Evolutionary conservation across 2,888 invertebrate species (phyloP).

Genomic region (Dione juno): DNA sequence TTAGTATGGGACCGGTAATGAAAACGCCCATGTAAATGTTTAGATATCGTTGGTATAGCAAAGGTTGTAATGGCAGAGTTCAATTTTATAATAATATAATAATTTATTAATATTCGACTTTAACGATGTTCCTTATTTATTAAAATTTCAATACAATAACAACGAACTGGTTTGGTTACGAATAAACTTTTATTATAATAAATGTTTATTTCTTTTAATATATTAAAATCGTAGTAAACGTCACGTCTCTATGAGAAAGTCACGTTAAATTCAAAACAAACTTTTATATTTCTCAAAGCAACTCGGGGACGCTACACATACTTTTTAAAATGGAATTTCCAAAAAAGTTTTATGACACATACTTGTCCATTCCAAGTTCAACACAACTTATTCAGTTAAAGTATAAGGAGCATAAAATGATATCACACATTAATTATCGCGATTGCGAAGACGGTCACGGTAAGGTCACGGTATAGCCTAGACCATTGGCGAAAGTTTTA

Average conservation of each 20-base stretch:
- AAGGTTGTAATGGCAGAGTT: not conserved
- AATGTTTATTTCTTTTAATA: not conserved
- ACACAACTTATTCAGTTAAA: not conserved
- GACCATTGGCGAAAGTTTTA: not conserved
- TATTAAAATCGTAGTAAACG: not conserved
- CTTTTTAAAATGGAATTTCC: conserved; percentile 35
- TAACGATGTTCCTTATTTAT: not conserved
- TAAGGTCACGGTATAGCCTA: not conserved
- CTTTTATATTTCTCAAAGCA: conserved; percentile 40
- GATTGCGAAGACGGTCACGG: not conserved
- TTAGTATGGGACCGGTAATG: conserved; percentile 66
- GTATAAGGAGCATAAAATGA: not conserved
- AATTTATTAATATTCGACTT: not conserved
- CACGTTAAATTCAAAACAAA: conserved; percentile 32
- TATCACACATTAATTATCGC: not conserved
- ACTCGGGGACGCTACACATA: conserved; percentile 26
- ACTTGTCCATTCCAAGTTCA: not conserved
- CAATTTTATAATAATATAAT: not conserved
- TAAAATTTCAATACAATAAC: too few species aligned
- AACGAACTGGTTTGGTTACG: not conserved
- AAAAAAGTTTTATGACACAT: conserved; percentile 22
- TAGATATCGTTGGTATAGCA: conserved; percentile 40
- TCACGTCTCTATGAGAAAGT: not conserved
- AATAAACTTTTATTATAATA: not conserved
- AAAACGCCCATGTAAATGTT: conserved; percentile 54